These are phyloP conservation scores for Sebastolobus alascanus DNA, from an alignment of 2,797 vertebrate genomes.

Conservation along the genomic window DNA sequence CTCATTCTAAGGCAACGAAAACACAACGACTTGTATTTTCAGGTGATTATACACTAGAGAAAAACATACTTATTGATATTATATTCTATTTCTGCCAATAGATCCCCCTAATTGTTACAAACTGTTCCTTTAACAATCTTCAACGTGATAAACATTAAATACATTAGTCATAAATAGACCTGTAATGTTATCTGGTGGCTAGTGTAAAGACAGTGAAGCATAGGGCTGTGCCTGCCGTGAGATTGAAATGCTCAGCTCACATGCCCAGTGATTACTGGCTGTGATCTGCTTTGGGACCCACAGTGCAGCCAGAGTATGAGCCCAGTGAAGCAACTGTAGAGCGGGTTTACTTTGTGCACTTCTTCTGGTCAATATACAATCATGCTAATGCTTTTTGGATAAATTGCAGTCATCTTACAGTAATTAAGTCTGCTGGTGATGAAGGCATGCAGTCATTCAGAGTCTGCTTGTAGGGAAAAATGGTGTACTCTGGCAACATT, in stretches of 20 bases:
- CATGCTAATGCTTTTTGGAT: neutral
- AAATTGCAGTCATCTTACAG: neutral
- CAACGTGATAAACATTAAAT: neutral
- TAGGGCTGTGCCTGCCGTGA: neutral
- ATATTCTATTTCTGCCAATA: no score
- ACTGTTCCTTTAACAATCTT: neutral
- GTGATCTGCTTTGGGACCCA: slow-evolving; percentile 5
- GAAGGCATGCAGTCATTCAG: neutral
- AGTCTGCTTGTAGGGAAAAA: neutral
- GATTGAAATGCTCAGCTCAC: neutral
- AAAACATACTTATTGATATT: no score
- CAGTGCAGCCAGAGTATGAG: neutral
- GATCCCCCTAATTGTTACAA: no score
- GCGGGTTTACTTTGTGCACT: neutral
- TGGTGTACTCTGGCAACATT: neutral
- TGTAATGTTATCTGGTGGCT: neutral
- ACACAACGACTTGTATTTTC: no score
- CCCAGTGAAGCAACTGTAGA: neutral
- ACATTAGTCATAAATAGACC: neutral
- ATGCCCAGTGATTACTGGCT: neutral
- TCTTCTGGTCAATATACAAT: neutral
- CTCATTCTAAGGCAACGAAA: no score
- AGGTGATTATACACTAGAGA: no score
- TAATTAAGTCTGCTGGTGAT: neutral
- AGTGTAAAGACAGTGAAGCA: neutral